A percentile compares a stretch with the other conserved stretches of the same genome.
phyloP scores from a whole-genome alignment of 2,113 vertebrate species.

The Peromyscus leucopus region DNA sequence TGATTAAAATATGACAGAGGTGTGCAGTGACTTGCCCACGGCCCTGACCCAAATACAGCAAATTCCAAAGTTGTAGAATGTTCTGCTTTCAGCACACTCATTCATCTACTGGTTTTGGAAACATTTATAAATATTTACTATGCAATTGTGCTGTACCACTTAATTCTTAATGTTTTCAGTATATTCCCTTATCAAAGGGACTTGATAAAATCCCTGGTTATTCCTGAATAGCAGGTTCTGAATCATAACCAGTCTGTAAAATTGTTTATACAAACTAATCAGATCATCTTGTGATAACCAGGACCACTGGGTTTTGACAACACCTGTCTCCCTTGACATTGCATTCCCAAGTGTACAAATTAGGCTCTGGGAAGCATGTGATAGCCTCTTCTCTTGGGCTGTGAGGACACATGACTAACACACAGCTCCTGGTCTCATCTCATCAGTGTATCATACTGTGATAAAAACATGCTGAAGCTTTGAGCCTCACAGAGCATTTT shows the following conservation, averaged over 20 bases:
- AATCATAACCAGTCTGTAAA: neutral
- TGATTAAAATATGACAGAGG: neutral
- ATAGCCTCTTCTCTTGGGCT: neutral
- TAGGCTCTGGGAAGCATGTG: neutral
- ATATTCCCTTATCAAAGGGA: neutral
- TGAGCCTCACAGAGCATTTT: neutral
- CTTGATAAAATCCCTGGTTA: neutral
- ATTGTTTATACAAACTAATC: neutral
- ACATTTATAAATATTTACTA: neutral
- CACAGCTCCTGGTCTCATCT: neutral
- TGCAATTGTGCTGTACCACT: neutral
- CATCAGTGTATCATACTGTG: neutral
- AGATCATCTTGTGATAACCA: neutral
- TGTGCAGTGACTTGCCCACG: neutral
- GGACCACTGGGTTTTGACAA: neutral
- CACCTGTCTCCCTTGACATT: neutral
- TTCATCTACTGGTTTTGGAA: neutral
- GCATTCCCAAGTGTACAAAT: neutral
- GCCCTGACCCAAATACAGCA: neutral
- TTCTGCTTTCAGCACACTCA: neutral
- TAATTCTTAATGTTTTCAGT: neutral
- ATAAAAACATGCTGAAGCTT: neutral
- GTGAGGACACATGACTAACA: neutral
- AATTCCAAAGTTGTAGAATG: neutral
- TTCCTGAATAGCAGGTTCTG: neutral